Conservation (phyloP, 1,140 invertebrate genomes). For the Calephelis virginiensis region DNA sequence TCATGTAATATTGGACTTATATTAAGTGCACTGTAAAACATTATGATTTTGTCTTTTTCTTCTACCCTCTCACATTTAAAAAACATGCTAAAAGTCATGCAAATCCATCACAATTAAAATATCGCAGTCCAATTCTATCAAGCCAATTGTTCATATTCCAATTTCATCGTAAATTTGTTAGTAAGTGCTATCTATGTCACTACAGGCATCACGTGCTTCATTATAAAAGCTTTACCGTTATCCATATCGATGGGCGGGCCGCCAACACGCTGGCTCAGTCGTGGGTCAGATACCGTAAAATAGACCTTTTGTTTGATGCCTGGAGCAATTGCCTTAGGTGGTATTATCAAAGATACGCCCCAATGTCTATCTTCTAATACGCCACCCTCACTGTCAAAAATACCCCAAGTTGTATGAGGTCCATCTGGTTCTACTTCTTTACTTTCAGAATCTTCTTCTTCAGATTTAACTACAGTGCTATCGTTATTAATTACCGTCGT, state of each 20-base stretch:
- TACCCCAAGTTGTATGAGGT: conserved; percentile 82
- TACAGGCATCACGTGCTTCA: conserved; percentile 65
- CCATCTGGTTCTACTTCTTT: conserved; percentile 69
- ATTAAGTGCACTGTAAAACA: not conserved
- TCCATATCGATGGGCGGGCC: conserved; percentile 91
- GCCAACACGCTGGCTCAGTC: conserved; percentile 83
- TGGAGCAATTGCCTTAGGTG: conserved; percentile 89
- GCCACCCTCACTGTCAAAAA: conserved; percentile 89
- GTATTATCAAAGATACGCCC: conserved; percentile 93
- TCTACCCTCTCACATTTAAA: conserved; percentile 19
- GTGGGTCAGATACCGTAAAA: conserved; percentile 92
- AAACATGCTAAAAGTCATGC: conserved; percentile 26
- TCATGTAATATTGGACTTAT: conserved; percentile 17
- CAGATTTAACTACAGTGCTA: conserved; percentile 52
- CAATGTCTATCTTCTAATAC: conserved; percentile 90
- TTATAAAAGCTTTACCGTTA: conserved; percentile 85
- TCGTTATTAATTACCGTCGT: conserved; percentile 66
- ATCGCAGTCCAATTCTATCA: conserved; percentile 27
- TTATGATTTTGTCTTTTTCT: not conserved
- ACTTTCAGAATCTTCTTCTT: conserved; percentile 44
- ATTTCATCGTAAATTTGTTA: conserved; percentile 65
- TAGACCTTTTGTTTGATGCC: conserved; percentile 94
- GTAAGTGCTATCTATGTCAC: conserved; percentile 71
- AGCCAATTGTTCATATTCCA: conserved; percentile 38
- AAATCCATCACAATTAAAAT: conserved; percentile 20